phyloP scores from a whole-genome alignment of 2,113 vertebrate species.

The Dinomys branickii region DNA sequence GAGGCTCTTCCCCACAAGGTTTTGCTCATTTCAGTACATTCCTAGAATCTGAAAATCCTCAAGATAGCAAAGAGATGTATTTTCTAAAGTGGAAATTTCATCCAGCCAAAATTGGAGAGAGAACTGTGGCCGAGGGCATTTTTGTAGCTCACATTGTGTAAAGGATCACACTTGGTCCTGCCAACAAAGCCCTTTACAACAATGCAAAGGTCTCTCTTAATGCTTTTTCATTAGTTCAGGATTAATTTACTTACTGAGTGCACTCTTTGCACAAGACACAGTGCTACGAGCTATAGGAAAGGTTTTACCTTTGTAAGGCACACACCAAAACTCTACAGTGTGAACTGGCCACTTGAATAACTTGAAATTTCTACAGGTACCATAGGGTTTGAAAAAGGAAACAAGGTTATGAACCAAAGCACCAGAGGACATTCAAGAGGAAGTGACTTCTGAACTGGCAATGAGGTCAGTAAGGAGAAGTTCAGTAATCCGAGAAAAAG shows the following conservation, averaged over 20 bases:
- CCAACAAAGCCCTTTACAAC: not conserved
- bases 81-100: conserved; percentile 28
- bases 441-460: not conserved
- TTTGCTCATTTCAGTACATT: not conserved
- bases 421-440: not conserved
- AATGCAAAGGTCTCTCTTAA: not conserved
- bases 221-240: not conserved
- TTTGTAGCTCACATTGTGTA: not conserved
- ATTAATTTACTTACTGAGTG: not conserved
- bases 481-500: not conserved
- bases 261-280: not conserved
- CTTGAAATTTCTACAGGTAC: not conserved
- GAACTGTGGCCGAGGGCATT: not conserved
- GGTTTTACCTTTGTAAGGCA: not conserved
- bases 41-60: conserved; percentile 35
- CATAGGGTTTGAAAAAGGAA: not conserved
- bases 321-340: not conserved
- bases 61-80: not conserved
- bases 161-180: not conserved
- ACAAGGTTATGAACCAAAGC: not conserved
- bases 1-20: not conserved
- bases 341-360: not conserved
- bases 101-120: not conserved
- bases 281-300: not conserved
- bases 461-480: not conserved